Base-by-base conservation (phyloP, 2,888 invertebrate genomes). In the Blera fallax region DNA sequence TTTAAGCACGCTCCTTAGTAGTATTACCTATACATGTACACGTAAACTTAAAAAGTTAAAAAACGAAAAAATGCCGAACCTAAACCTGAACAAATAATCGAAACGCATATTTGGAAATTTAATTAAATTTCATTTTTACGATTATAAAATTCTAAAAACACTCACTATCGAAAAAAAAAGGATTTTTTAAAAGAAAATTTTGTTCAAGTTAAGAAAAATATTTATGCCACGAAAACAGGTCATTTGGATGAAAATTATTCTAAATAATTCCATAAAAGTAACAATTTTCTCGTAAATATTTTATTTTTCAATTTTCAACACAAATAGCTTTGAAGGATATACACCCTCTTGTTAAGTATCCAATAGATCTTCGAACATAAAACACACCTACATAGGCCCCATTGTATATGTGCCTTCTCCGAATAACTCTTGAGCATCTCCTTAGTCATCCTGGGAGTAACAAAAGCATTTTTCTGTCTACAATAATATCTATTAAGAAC, bases 1-100 rank as follows among this genome's bases (percentile, higher is more conserved):
- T 74, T 79, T 70, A 70, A 80, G 76, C 79, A 84, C 80, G 58
- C 74, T 84, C 79, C 64, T 48, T 69, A 83, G 48, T 69, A 73
- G 16, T 43, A 72, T 69, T 69, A 64, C 29, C 37, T 76, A 52
- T 76, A 69, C 29, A 43, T 76, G 58, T 76, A 69, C 84, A 84
- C 79, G 62, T 73, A 56, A 70, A 73, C 73, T 62, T 69, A 7
- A 50, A 43, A 64, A 58, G 11, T 52, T 14, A 40, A 56, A 50
- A 16, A 56, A 27, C 16, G 45, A 50, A 62, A 11, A 32, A 16
- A 74, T n/a, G 32, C 24, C 8, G 24, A n/a, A 16, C 0, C 27
- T 40, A 40, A 50, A 27, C 54, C 43, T 67, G 74, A 62, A 14
- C 18, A 37, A 60, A 52, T 27, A 50, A 64, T 50, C 3, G 14